These are phyloP conservation scores for Hypothenemus hampei DNA, from an alignment of 1,140 invertebrate genomes.

Conservation along the genomic window DNA sequence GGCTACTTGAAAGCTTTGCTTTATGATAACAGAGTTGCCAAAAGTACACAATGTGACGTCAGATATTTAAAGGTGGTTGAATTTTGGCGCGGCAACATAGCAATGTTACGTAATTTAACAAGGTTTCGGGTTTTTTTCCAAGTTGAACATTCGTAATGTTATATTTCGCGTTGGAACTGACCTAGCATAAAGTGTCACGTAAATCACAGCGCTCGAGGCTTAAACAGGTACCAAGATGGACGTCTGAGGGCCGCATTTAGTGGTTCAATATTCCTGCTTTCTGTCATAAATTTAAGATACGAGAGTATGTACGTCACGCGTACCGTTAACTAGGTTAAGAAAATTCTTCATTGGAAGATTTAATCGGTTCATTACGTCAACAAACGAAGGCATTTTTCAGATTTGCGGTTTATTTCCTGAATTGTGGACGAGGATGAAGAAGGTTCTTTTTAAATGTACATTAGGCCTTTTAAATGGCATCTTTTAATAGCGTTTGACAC, in stretches of 20 bases:
- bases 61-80: no score
- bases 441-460: slow-evolving; percentile 13
- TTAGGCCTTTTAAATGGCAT: slow-evolving; percentile 13
- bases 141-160: no score
- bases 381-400: no score
- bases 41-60: no score
- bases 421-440: no score
- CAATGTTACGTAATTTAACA: no score
- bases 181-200: slow-evolving; percentile 7
- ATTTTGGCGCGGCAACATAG: no score
- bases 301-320: not conserved
- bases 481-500: slow-evolving; percentile 21
- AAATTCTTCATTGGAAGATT: not conserved
- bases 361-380: not conserved
- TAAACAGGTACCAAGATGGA: no score
- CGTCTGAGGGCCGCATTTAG: not conserved
- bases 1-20: no score
- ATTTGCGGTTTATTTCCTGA: not conserved
- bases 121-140: no score
- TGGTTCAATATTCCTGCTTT: slow-evolving; percentile 1
- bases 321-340: slow-evolving; percentile 5
- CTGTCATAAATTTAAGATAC: slow-evolving; percentile 10
- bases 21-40: no score
- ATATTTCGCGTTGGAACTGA: slow-evolving; percentile 2
- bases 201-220: no score